Conservation (phyloP, 2,113 vertebrate species). For the Coturnix japonica region DNA sequence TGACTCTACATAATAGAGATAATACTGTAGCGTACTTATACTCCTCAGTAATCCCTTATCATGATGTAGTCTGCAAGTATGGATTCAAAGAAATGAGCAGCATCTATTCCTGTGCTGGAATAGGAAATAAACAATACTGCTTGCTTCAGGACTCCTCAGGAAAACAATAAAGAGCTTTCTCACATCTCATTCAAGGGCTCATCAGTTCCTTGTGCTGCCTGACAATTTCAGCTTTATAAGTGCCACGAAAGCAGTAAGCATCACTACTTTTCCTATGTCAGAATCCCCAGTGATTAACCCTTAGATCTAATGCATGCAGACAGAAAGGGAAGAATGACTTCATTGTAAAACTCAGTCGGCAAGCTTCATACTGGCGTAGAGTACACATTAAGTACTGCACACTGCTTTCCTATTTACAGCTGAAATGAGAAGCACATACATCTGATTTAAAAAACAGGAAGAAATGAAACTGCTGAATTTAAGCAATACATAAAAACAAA, state of each 20-base stretch:
- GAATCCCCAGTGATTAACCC: slow-evolving; percentile 29
- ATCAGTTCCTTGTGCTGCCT: neutral
- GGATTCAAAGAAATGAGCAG: neutral
- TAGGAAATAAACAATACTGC: neutral
- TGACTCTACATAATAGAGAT: neutral
- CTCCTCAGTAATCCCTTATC: neutral
- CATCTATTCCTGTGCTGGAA: neutral
- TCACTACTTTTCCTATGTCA: neutral
- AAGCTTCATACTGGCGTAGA: neutral
- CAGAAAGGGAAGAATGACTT: neutral
- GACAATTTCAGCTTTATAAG: neutral
- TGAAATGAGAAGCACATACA: slow-evolving; percentile 43
- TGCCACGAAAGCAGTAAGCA: neutral
- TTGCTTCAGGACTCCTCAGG: neutral
- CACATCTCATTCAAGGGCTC: slow-evolving; percentile 5
- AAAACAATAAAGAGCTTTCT: slow-evolving; percentile 29
- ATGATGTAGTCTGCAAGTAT: neutral
- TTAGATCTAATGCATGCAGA: neutral
- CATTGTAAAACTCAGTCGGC: neutral
- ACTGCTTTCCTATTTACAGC: neutral
- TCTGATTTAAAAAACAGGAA: slow-evolving; percentile 46
- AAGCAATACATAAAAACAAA: slow-evolving; percentile 58
- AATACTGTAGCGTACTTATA: neutral
- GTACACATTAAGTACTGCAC: neutral
- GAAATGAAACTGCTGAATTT: slow-evolving; percentile 50